phyloP scores from a whole-genome alignment of 2,113 vertebrate genomes.

The Strigops habroptila region DNA sequence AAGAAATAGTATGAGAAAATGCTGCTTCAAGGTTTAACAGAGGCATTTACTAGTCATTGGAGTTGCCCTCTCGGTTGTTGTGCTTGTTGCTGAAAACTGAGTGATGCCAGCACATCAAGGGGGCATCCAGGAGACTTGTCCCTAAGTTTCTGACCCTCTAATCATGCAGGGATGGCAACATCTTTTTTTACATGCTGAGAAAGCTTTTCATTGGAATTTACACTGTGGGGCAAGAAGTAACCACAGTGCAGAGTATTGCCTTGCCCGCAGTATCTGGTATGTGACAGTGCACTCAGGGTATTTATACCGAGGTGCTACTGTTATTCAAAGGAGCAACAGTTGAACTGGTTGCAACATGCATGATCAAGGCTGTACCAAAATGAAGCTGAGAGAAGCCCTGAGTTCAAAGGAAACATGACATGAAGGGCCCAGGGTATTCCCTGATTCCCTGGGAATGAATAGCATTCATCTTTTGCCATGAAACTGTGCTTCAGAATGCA shows the following conservation, averaged over 20 bases:
- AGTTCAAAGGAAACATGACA: not conserved
- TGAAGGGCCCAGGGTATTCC: not conserved
- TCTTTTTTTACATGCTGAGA: not conserved
- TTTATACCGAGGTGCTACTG: not conserved
- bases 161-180: not conserved
- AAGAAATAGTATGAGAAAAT: not conserved
- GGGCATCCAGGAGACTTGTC: not conserved
- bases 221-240: not conserved
- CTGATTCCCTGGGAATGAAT: not conserved
- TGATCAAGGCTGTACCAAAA: not conserved
- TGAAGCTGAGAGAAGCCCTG: not conserved
- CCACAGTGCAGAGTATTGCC: not conserved
- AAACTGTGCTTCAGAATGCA: not conserved
- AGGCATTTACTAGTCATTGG: not conserved
- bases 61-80: not conserved
- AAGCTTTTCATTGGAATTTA: not conserved
- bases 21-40: not conserved
- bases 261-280: not conserved
- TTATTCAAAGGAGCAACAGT: not conserved
- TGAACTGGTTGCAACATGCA: not conserved
- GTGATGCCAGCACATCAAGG: not conserved
- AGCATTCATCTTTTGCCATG: not conserved
- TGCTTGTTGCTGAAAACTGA: not conserved
- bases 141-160: not conserved
- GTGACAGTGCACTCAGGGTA: not conserved